Percentiles rank a stretch among this genome's conserved stretches.
These are phyloP conservation scores for Drosophila equinoxialis DNA, from an alignment of 1,140 invertebrate genomes.

Conservation along the genomic window DNA sequence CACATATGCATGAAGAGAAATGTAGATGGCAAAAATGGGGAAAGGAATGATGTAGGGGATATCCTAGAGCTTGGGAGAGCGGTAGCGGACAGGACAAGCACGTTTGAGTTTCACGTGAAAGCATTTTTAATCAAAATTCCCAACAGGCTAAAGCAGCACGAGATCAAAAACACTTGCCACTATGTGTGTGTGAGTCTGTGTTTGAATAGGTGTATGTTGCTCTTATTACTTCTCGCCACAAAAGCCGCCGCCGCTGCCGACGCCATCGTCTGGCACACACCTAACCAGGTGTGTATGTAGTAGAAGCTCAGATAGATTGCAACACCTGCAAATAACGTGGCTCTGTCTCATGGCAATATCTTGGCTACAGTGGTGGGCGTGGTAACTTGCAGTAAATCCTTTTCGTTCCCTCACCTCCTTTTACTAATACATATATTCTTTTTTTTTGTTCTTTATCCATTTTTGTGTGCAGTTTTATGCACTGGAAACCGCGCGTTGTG, in stretches of 20 bases:
- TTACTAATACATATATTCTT: background rate
- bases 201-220: slow-evolving; percentile 23
- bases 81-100: slow-evolving; percentile 42
- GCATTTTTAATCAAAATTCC: slow-evolving; percentile 81
- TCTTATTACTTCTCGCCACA: slow-evolving; percentile 66
- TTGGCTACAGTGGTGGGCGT: slow-evolving; percentile 42
- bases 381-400: slow-evolving; percentile 63
- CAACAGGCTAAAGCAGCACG: slow-evolving; percentile 78
- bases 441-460: slow-evolving; percentile 42
- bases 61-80: too few relatives aligned
- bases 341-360: slow-evolving; percentile 67
- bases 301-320: slow-evolving; percentile 66
- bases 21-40: slow-evolving; percentile 10
- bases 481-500: slow-evolving; percentile 39
- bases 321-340: slow-evolving; percentile 81
- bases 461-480: slow-evolving; percentile 57
- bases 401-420: slow-evolving; percentile 17
- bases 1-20: slow-evolving; percentile 40
- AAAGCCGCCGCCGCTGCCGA: slow-evolving; percentile 44
- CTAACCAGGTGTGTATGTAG: slow-evolving; percentile 8
- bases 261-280: slow-evolving; percentile 11
- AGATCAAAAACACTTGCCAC: slow-evolving; percentile 80
- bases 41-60: slow-evolving; percentile 20
- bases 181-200: slow-evolving; percentile 14
- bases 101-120: slow-evolving; percentile 80